These are phyloP conservation scores for Chrysopilus asiliformis DNA, from an alignment of 2,888 invertebrate species.

Conservation along the genomic window DNA sequence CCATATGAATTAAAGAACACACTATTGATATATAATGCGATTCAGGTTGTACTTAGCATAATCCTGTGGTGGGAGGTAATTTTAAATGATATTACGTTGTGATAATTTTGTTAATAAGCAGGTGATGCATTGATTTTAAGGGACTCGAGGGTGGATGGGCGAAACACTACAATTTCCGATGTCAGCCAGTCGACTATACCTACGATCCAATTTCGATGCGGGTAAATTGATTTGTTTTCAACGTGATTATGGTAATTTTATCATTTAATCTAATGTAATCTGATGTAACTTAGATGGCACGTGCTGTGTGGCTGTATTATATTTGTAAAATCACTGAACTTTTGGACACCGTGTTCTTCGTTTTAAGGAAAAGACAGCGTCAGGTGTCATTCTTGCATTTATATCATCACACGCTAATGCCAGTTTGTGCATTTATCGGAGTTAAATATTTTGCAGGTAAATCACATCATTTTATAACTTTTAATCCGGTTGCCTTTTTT, in stretches of 20 bases:
- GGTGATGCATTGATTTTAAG: slow-evolving; percentile 27
- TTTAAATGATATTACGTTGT: not conserved
- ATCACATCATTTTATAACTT: no score
- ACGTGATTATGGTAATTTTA: no score
- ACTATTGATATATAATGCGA: slow-evolving; percentile 72
- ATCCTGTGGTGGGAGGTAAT: slow-evolving; percentile 61
- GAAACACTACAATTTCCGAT: slow-evolving; percentile 49
- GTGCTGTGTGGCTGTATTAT: slow-evolving; percentile 36
- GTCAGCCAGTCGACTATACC: slow-evolving; percentile 58
- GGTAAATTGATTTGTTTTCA: no score
- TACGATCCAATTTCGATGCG: slow-evolving; percentile 45
- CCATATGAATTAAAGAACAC: slow-evolving; percentile 69
- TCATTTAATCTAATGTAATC: no score
- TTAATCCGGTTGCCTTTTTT: no score
- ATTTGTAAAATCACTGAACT: slow-evolving; percentile 35
- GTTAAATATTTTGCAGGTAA: slow-evolving; percentile 54
- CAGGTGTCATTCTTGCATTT: slow-evolving; percentile 76
- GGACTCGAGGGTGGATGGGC: slow-evolving; percentile 44
- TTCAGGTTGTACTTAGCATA: slow-evolving; percentile 72
- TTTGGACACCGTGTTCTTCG: slow-evolving; percentile 54
- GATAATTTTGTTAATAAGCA: not conserved
- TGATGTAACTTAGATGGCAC: slow-evolving; percentile 27
- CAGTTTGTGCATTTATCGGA: slow-evolving; percentile 53
- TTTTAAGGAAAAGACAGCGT: slow-evolving; percentile 66
- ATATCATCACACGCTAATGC: slow-evolving; percentile 67